These are phyloP conservation scores for Xylota segnis DNA, from an alignment of 2,888 invertebrate genomes.

Conservation along the genomic window DNA sequence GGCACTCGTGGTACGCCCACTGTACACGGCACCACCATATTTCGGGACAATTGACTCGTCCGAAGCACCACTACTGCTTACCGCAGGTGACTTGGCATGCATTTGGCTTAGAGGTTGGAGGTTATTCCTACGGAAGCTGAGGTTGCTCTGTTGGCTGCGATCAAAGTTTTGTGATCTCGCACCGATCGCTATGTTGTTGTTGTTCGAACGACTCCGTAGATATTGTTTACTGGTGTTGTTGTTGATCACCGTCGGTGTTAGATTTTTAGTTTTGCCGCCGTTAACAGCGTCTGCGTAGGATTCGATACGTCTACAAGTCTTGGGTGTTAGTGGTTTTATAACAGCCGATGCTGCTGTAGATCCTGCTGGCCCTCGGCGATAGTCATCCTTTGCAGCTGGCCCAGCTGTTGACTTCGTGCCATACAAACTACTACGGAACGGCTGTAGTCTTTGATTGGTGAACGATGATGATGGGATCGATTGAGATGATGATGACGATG, in stretches of 20 bases:
- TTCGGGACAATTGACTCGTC: constrained; percentile 81
- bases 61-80: constrained; percentile 78
- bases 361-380: constrained; percentile 43
- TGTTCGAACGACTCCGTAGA: constrained; percentile 77
- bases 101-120: constrained; percentile 60
- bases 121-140: constrained; percentile 78
- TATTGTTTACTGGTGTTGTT: constrained; percentile 78
- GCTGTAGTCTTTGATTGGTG: constrained; percentile 81
- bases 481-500: constrained; percentile 75
- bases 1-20: constrained; percentile 59
- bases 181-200: constrained; percentile 68
- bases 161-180: constrained; percentile 77
- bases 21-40: constrained; percentile 78
- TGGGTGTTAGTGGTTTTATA: constrained; percentile 83
- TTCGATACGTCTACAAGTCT: constrained; percentile 83
- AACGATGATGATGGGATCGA: constrained; percentile 73
- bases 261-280: constrained; percentile 56
- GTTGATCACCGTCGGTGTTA: constrained; percentile 62
- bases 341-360: constrained; percentile 36
- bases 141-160: constrained; percentile 78
- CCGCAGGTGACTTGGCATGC: constrained; percentile 78
- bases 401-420: constrained; percentile 78
- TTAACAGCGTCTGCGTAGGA: constrained; percentile 78
- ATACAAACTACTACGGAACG: constrained; percentile 83
- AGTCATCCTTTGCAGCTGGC: constrained; percentile 51